Evolutionary conservation across 2,797 vertebrate species (phyloP).

Genomic region (Mormyrops boulengeri): DNA sequence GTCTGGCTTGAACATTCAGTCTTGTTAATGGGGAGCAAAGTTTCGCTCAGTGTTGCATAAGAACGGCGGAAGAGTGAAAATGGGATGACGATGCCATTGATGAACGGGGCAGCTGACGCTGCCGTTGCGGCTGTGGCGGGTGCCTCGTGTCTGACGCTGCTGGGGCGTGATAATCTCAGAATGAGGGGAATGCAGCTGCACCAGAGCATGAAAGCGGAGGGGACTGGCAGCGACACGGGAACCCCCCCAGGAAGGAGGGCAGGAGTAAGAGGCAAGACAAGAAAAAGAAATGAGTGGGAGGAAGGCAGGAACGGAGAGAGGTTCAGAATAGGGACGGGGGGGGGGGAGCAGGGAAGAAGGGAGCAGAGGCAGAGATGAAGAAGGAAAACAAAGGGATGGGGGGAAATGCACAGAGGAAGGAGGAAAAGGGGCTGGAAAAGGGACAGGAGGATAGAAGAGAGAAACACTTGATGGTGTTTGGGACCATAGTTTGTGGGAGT

Average conservation of each 20-base stretch:
- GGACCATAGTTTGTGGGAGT: not conserved
- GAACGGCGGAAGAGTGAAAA: constrained; percentile 20
- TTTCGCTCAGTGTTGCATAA: constrained; percentile 19
- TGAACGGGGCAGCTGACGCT: constrained; percentile 43
- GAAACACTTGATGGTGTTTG: not conserved
- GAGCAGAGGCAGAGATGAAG: constrained; percentile 14
- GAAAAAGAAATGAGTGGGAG: not conserved
- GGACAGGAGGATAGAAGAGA: not conserved
- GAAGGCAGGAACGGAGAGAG: constrained; percentile 16
- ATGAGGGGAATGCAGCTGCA: constrained; percentile 22
- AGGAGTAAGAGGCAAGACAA: not conserved
- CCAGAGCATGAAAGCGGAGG: constrained; percentile 10
- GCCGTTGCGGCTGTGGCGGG: constrained; percentile 46
- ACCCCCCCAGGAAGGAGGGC: not conserved
- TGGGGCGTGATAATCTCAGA: constrained; percentile 37
- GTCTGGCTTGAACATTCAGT: constrained; percentile 9
- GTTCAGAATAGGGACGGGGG: constrained; percentile 1
- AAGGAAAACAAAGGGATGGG: not conserved
- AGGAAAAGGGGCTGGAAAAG: not conserved
- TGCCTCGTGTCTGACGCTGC: constrained; percentile 36
- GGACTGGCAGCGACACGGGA: not conserved
- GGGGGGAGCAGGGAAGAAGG: not conserved
- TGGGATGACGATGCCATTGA: constrained; percentile 32
- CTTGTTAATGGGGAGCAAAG: constrained; percentile 5
- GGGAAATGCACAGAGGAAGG: not conserved